Conservation (phyloP, 2,888 invertebrate species). For the Sinopyrophorus schimmeli region DNA sequence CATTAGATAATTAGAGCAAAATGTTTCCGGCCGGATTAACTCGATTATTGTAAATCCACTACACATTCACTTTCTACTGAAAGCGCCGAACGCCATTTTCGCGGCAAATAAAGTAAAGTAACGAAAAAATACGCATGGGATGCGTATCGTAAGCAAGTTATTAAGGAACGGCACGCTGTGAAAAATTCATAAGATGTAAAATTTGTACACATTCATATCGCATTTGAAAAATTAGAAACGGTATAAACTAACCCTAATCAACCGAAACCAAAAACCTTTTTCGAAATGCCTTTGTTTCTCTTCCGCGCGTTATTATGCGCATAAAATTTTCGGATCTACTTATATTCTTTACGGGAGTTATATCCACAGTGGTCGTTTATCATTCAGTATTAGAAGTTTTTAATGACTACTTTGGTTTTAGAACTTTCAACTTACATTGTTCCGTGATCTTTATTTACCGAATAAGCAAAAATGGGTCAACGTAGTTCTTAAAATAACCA, state of each 20-base stretch:
- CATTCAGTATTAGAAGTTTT: slow-evolving; percentile 37
- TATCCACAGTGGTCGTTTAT: slow-evolving; percentile 34
- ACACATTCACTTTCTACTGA: no score
- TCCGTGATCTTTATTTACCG: slow-evolving; percentile 9
- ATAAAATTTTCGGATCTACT: slow-evolving; percentile 15
- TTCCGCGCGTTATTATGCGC: slow-evolving; percentile 18
- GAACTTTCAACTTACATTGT: slow-evolving; percentile 16
- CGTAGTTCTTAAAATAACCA: no score
- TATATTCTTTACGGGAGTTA: slow-evolving; percentile 17
- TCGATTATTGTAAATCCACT: no score
- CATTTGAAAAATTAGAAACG: slow-evolving; percentile 30
- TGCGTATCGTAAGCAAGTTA: no score
- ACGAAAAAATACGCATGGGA: no score
- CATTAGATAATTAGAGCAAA: no score
- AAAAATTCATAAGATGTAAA: slow-evolving; percentile 41
- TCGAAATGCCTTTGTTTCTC: slow-evolving; percentile 15
- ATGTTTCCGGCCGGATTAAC: no score
- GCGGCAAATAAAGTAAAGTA: no score
- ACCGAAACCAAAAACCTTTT: slow-evolving; percentile 19
- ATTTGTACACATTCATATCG: slow-evolving; percentile 32
- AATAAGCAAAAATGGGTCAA: slow-evolving; percentile 9
- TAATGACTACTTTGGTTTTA: slow-evolving; percentile 33
- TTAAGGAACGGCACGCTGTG: no score
- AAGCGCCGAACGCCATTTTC: no score
- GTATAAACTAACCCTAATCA: slow-evolving; percentile 34